Conservation (phyloP, 92 coral and sea anemone genomes). For the Porites lobata region DNA sequence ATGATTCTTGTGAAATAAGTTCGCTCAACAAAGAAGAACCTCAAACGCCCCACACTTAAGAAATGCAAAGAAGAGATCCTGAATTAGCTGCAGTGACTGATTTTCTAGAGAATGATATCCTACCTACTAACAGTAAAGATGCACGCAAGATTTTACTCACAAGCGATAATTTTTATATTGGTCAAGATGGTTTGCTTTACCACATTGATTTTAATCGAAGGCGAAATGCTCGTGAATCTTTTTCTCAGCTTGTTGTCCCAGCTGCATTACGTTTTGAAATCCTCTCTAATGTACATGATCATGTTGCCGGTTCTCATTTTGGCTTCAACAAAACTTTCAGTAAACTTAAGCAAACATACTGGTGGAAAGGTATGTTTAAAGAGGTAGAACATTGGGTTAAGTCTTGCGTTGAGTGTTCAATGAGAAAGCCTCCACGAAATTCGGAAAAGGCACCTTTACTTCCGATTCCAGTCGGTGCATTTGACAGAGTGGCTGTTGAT, state of each 20-base stretch:
- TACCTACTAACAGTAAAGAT: too few relatives aligned
- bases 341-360: constrained; percentile 14
- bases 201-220: constrained; percentile 17
- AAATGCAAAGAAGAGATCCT: too few relatives aligned
- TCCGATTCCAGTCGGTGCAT: neutral
- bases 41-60: too few relatives aligned
- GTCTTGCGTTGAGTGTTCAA: too few relatives aligned
- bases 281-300: constrained; percentile 39
- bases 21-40: too few relatives aligned
- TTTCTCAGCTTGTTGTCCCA: constrained; percentile 61
- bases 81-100: too few relatives aligned
- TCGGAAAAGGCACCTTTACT: too few relatives aligned
- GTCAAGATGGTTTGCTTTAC: neutral
- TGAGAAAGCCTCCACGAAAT: too few relatives aligned
- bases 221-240: constrained; percentile 1
- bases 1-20: too few relatives aligned
- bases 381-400: neutral
- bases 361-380: constrained; percentile 64
- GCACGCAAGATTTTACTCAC: too few relatives aligned
- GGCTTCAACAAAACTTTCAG: constrained; percentile 60
- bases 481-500: constrained; percentile 1
- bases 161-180: too few relatives aligned
- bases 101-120: too few relatives aligned
- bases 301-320: constrained; percentile 57
- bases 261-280: constrained; percentile 21